phyloP scores from a whole-genome alignment of 1,140 invertebrate species.

The Drosophila ogumai region DNA sequence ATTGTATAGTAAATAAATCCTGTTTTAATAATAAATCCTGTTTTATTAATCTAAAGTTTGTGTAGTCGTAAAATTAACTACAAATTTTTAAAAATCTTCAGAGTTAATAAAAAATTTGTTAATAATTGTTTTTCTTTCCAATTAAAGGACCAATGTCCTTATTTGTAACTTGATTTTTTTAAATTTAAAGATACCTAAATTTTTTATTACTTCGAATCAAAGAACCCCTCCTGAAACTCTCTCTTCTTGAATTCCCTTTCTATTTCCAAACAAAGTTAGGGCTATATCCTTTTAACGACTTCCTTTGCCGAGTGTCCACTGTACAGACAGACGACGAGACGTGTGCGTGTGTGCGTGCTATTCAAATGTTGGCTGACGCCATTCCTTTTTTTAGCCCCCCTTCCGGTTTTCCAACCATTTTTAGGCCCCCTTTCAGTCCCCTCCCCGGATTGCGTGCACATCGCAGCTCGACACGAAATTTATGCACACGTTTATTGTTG shows the following conservation, averaged over 20 bases:
- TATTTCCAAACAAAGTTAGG: too few species aligned
- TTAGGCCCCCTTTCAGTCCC: conserved; percentile 8
- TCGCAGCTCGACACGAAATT: conserved; percentile 63
- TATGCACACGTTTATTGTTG: conserved; percentile 74
- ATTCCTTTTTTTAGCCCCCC: conserved; percentile 57
- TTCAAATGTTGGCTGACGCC: conserved; percentile 81
- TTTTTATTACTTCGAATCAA: background rate
- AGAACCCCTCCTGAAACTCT: too few species aligned
- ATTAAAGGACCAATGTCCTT: too few species aligned
- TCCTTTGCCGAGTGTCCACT: conserved; percentile 7
- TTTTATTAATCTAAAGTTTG: too few species aligned
- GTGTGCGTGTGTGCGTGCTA: conserved; percentile 68
- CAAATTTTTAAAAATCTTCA: too few species aligned
- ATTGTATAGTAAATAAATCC: background rate
- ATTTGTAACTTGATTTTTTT: too few species aligned
- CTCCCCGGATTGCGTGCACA: conserved; percentile 43
- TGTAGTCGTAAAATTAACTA: too few species aligned
- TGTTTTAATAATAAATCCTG: too few species aligned
- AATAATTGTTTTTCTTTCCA: too few species aligned
- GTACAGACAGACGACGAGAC: conserved; percentile 29
- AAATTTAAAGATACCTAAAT: too few species aligned
- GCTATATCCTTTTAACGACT: background rate
- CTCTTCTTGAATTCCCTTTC: background rate
- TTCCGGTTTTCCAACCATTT: conserved; percentile 29
- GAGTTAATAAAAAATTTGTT: too few species aligned